Conservation (phyloP, 2,888 invertebrate genomes). For the Sphecodes monilicornis region DNA sequence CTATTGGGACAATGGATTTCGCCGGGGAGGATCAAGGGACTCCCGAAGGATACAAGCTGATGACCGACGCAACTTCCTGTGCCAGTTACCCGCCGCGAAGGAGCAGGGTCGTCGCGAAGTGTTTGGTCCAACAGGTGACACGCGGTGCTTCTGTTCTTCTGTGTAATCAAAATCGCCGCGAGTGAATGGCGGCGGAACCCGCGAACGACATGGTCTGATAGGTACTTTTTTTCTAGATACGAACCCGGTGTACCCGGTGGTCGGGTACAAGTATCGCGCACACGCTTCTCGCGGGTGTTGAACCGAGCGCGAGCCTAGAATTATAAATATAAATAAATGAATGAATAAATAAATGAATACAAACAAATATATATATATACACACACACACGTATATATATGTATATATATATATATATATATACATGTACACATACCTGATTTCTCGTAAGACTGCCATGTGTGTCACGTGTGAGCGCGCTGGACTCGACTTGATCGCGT, state of each 20-base stretch:
- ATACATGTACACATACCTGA: conserved; percentile 60
- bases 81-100: neutral
- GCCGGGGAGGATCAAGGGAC: neutral
- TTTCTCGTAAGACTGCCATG: conserved; percentile 69
- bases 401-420: conserved; percentile 39
- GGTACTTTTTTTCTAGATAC: conserved; percentile 53
- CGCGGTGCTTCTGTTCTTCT: conserved; percentile 44
- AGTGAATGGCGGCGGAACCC: conserved; percentile 44
- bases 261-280: conserved; percentile 9
- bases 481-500: conserved; percentile 52
- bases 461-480: conserved; percentile 58
- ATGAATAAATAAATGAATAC: conserved; percentile 56
- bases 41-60: neutral
- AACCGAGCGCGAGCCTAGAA: conserved; percentile 40
- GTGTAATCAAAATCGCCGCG: conserved; percentile 65
- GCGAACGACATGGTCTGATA: conserved; percentile 58
- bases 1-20: neutral
- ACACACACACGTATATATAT: conserved; percentile 19
- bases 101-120: neutral
- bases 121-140: conserved; percentile 5
- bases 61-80: neutral
- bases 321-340: conserved; percentile 52
- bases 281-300: conserved; percentile 44
- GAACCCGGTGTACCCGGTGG: conserved; percentile 24
- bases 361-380: conserved; percentile 30